Percentiles rank a stretch among this genome's conserved stretches.
phyloP scores from a whole-genome alignment of 2,797 vertebrate species.

The Argya squamiceps region DNA sequence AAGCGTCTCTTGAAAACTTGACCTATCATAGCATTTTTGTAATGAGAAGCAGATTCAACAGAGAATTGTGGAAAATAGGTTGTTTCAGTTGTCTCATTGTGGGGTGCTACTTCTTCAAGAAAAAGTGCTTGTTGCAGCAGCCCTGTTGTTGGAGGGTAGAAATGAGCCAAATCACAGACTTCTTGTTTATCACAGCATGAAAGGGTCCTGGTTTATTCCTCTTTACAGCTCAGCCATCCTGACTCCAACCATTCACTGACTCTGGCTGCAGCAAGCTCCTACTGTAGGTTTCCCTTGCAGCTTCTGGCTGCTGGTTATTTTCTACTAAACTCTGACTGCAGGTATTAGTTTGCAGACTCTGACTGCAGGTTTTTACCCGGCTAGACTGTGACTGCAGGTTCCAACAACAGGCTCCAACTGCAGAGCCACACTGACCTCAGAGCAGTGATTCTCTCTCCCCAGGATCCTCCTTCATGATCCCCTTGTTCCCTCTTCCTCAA shows the following conservation, averaged over 20 bases:
- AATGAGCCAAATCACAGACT: neutral
- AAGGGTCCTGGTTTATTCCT: neutral
- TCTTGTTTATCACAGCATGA: neutral
- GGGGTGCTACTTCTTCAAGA: neutral
- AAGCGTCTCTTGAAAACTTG: neutral
- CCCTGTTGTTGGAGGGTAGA: neutral
- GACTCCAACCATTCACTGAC: neutral
- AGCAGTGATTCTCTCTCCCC: neutral
- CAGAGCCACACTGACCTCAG: neutral
- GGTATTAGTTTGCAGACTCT: no score
- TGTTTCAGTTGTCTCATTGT: neutral
- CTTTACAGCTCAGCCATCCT: neutral
- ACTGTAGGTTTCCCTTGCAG: neutral
- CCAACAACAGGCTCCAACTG: neutral
- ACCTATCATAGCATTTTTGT: neutral
- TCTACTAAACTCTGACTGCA: neutral
- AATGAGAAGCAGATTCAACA: neutral
- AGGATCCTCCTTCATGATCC: neutral
- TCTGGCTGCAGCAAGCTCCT: neutral
- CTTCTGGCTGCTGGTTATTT: neutral
- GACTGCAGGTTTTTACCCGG: neutral
- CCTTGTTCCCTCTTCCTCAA: neutral
- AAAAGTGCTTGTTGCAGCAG: neutral
- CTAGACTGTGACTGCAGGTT: neutral
- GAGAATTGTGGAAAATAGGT: neutral